Percentiles rank a stretch among this genome's conserved stretches.
phyloP scores from a whole-genome alignment of 2,888 invertebrate species.

The Strigamia maritima region DNA sequence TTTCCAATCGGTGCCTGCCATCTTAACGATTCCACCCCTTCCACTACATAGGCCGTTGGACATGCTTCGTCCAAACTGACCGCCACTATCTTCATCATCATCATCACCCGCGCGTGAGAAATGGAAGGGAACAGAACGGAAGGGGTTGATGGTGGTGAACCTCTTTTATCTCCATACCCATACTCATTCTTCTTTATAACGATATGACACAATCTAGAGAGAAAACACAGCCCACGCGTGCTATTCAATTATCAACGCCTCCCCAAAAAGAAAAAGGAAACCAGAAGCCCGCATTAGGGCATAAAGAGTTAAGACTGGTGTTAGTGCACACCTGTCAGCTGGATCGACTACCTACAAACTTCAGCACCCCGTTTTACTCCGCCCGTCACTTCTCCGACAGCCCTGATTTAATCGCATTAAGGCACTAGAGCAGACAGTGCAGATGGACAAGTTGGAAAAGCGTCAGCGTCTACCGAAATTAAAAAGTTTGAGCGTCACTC shows the following conservation, averaged over 20 bases:
- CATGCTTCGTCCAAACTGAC: neutral
- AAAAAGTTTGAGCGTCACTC: neutral
- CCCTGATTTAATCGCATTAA: neutral
- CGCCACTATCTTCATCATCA: neutral
- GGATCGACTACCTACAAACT: neutral
- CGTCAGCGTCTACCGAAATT: neutral
- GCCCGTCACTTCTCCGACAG: neutral
- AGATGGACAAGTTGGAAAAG: neutral
- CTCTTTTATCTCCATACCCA: conserved; percentile 8
- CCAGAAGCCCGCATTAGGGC: neutral
- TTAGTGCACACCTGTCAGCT: neutral
- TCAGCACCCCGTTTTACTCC: neutral
- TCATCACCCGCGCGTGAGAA: conserved; percentile 1
- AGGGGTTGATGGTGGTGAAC: conserved; percentile 9
- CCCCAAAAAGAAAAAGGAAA: neutral
- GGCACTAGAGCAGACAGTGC: neutral
- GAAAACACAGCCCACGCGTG: neutral
- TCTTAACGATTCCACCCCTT: conserved; percentile 10
- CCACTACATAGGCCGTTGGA: neutral
- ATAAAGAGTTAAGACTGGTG: neutral
- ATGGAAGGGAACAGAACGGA: conserved; percentile 7
- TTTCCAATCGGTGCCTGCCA: neutral
- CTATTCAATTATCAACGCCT: neutral
- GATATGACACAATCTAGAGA: neutral
- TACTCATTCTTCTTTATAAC: neutral